Base-by-base conservation (phyloP, 1,140 invertebrate genomes). In the Microplitis mediator region DNA sequence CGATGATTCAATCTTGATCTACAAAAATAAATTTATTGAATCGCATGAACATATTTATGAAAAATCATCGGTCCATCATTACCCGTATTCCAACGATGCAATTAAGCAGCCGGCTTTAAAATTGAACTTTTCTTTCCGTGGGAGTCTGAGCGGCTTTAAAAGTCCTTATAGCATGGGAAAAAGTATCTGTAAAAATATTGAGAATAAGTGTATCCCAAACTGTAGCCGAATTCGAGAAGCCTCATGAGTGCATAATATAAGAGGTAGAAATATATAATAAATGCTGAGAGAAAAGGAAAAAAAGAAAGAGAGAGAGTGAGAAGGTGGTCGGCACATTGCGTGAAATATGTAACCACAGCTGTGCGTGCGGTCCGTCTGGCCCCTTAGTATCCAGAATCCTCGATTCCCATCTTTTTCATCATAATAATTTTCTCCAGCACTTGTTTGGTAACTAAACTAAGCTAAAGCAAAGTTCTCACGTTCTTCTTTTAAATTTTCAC, bases 331-430 rank as follows among this genome's bases (percentile, higher is more conserved):
- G 79, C 77, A 79, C 73, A 80, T 83, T 80, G 81, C 81, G 79
- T 82, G 81, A 80, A 83, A 83, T 77, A 77, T 79, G 77, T 78
- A 82, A 83, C 82, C 82, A 78, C 82, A 83, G 79, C 80, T 81
- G 81, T 82, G 80, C 81, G 78, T 82, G 80, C 78, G 80, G 79
- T 77, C 74, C 71, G 67, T 58, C 54, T 58, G 60, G 54, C 66
- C 69, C 69, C 23, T 23, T 11, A 45, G 39, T 45, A 45, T 45
- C 69, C 69, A 67, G 61, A 56, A 23, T 64, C 64, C 56, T 34
- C 36, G 63, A 39, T 51, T 66, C 34, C 56, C 67, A 32, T 35
- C 54, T 34, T 51, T 16, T 60, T 71, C 61, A 4, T 69, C 45
- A 32, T 72, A n/a, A 64, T 64, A 60, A 13, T 32, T 14, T 34